Conservation (phyloP, 2,888 invertebrate species). For the Drosophila differens region DNA sequence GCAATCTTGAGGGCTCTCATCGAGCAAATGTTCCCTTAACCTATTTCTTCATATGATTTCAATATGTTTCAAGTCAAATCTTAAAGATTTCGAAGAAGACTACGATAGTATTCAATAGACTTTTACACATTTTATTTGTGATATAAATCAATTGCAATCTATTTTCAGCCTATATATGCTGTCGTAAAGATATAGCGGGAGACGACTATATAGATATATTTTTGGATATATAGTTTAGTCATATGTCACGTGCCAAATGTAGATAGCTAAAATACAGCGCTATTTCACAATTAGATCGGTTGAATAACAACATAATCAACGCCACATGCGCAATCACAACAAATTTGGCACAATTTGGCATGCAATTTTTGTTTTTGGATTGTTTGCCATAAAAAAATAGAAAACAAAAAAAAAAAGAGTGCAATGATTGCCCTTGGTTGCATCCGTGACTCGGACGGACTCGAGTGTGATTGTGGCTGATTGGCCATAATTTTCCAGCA, state of each 20-base stretch:
- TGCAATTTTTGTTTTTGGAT: conserved; percentile 27
- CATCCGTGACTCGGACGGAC: conserved; percentile 8
- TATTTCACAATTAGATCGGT: conserved; percentile 50
- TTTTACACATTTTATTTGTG: not conserved
- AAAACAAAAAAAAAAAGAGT: not conserved
- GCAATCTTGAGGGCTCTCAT: not conserved
- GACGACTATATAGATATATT: not conserved
- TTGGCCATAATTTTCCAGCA: conserved; percentile 40
- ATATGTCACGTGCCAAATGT: conserved; percentile 52
- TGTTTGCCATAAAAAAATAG: not conserved
- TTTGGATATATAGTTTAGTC: conserved; percentile 11
- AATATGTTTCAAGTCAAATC: not conserved
- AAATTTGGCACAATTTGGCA: conserved; percentile 43
- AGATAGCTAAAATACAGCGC: conserved; percentile 32
- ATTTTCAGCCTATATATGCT: not conserved
- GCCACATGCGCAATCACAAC: conserved; percentile 36
- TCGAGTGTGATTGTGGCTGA: conserved; percentile 1
- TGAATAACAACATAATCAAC: conserved; percentile 46
- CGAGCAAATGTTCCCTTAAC: not conserved
- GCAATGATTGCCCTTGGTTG: conserved; percentile 3
- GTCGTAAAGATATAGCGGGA: conserved; percentile 4
- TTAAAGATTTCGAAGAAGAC: not conserved
- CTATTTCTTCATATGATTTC: not conserved
- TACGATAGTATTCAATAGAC: not conserved
- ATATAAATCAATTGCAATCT: not conserved